Percentiles rank a stretch among this genome's conserved stretches.
Conservation (phyloP, 2,113 vertebrate genomes). For the Pluvianellus socialis region DNA sequence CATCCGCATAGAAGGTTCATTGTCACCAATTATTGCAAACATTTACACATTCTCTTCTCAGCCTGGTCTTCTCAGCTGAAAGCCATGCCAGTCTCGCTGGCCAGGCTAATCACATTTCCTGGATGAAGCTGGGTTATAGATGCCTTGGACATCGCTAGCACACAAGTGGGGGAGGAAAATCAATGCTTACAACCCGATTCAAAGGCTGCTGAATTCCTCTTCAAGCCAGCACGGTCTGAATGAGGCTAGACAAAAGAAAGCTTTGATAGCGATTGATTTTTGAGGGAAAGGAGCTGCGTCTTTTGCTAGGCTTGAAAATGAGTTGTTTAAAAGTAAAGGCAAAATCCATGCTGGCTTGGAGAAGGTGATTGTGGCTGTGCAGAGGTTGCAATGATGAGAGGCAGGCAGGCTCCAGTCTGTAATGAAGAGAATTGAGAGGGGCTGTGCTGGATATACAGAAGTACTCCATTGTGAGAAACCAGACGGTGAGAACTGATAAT, state of each 20-base stretch:
- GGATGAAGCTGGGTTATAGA: neutral
- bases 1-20: neutral
- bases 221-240: neutral
- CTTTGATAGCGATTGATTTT: neutral
- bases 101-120: neutral
- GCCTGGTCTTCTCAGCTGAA: neutral
- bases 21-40: neutral
- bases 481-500: slow-evolving; percentile 26
- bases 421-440: slow-evolving; percentile 47
- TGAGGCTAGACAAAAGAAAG: neutral
- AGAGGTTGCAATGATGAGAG: neutral
- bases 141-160: neutral
- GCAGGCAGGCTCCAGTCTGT: neutral
- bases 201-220: neutral
- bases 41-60: neutral
- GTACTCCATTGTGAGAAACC: neutral
- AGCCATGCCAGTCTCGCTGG: neutral
- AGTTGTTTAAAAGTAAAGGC: neutral
- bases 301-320: neutral
- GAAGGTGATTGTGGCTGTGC: neutral
- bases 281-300: neutral
- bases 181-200: neutral
- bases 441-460: neutral
- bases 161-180: neutral
- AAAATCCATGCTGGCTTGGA: neutral